phyloP scores from a whole-genome alignment of 2,888 invertebrate species.

The Noctua janthina region DNA sequence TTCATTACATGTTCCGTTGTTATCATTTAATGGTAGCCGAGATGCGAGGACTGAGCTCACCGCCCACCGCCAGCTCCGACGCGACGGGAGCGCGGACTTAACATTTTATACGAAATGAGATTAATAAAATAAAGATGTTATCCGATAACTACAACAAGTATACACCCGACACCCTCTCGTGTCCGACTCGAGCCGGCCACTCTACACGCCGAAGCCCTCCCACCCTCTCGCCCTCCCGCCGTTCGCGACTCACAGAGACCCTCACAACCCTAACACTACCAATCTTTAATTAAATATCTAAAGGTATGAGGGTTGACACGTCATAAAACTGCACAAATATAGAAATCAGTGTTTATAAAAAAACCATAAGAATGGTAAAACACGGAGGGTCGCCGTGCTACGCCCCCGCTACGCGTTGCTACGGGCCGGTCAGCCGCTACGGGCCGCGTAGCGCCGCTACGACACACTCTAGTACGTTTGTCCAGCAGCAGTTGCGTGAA shows the following conservation, averaged over 20 bases:
- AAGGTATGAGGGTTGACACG: constrained; percentile 64
- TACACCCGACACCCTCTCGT: constrained; percentile 41
- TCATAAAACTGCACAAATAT: constrained; percentile 74
- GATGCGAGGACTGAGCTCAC: not conserved
- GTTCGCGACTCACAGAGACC: not conserved
- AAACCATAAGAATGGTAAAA: constrained; percentile 68
- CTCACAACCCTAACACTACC: constrained; percentile 67
- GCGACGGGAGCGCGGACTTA: not conserved
- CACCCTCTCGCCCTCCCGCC: constrained; percentile 25
- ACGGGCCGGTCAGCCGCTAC: constrained; percentile 44
- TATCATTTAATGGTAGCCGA: not conserved
- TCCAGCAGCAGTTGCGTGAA: constrained; percentile 12
- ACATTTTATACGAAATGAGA: constrained; percentile 45
- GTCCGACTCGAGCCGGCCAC: constrained; percentile 38
- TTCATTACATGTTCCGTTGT: not conserved
- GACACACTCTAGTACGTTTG: constrained; percentile 30
- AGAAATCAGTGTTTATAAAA: constrained; percentile 79
- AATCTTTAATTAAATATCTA: constrained; percentile 75
- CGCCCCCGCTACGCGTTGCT: constrained; percentile 49
- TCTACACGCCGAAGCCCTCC: constrained; percentile 13
- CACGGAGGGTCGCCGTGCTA: constrained; percentile 59
- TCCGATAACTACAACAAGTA: constrained; percentile 59
- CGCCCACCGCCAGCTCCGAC: not conserved
- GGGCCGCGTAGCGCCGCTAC: constrained; percentile 52
- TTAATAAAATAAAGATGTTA: constrained; percentile 67